Conservation (phyloP, 2,797 vertebrate genomes). For the Leptodactylus fallax region DNA sequence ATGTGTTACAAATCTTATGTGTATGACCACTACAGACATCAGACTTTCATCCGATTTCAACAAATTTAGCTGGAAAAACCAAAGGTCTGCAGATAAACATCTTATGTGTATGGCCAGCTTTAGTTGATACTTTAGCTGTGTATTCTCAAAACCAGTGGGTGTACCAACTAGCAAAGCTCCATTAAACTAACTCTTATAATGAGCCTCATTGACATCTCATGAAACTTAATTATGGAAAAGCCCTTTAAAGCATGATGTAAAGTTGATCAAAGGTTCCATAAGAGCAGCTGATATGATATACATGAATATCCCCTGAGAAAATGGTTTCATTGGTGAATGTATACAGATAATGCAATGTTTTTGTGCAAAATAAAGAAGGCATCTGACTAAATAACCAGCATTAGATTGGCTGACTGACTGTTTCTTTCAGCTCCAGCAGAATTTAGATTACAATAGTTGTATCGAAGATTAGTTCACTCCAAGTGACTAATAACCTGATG, state of each 20-base stretch:
- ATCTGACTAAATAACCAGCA: neutral
- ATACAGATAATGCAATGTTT: neutral
- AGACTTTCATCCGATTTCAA: too few species aligned
- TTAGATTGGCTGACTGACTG: neutral
- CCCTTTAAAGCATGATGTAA: neutral
- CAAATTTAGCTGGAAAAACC: too few species aligned
- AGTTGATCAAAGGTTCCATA: neutral
- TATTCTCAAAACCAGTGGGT: neutral
- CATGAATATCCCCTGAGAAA: constrained; percentile 51
- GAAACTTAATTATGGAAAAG: neutral
- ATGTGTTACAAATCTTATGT: too few species aligned
- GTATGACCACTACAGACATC: too few species aligned
- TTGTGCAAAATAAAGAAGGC: neutral
- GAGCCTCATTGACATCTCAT: neutral
- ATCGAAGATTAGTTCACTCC: neutral
- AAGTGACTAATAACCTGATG: constrained; percentile 7
- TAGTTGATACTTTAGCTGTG: neutral
- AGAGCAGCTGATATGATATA: neutral
- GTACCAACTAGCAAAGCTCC: neutral
- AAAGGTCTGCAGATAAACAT: too few species aligned
- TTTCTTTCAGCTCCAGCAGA: neutral
- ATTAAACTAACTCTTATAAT: neutral
- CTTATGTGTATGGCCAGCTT: neutral
- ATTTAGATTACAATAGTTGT: neutral
- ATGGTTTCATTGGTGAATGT: neutral